These are phyloP conservation scores for Batillaria attramentaria DNA, from an alignment of 1,140 invertebrate genomes.

Conservation along the genomic window DNA sequence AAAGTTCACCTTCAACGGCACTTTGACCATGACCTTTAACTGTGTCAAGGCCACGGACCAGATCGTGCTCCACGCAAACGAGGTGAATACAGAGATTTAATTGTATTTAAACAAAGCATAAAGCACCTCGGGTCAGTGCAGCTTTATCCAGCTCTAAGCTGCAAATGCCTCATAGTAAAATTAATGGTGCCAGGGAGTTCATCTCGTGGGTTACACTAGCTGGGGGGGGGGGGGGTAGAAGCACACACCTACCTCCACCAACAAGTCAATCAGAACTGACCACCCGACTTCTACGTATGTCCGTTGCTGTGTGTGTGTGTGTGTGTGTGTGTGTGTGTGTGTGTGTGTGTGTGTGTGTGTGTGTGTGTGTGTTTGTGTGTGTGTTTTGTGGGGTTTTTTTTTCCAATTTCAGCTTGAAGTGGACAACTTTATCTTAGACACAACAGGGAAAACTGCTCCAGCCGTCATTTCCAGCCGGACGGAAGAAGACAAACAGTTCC, in stretches of 20 bases:
- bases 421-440: constrained; percentile 14
- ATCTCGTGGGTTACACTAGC: too few relatives aligned
- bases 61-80: constrained; percentile 79
- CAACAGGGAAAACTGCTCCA: not conserved
- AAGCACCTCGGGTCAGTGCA: too few relatives aligned
- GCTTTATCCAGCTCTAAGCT: too few relatives aligned
- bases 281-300: constrained; percentile 9
- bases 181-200: too few relatives aligned
- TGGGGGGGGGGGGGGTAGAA: constrained; percentile 75
- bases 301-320: too few relatives aligned
- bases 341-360: not conserved
- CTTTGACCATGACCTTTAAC: constrained; percentile 79
- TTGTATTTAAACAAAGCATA: constrained; percentile 74
- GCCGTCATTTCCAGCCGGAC: constrained; percentile 62
- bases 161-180: too few relatives aligned
- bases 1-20: constrained; percentile 77
- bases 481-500: constrained; percentile 75
- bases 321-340: not conserved
- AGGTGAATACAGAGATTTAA: constrained; percentile 81
- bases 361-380: too few relatives aligned
- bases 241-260: constrained; percentile 79
- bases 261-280: not conserved
- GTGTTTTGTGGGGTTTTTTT: too few relatives aligned
- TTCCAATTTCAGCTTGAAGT: constrained; percentile 55
- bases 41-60: constrained; percentile 76